Evolutionary conservation across 1,140 invertebrate genomes (phyloP).

Genomic region (Oscheius sp.): DNA sequence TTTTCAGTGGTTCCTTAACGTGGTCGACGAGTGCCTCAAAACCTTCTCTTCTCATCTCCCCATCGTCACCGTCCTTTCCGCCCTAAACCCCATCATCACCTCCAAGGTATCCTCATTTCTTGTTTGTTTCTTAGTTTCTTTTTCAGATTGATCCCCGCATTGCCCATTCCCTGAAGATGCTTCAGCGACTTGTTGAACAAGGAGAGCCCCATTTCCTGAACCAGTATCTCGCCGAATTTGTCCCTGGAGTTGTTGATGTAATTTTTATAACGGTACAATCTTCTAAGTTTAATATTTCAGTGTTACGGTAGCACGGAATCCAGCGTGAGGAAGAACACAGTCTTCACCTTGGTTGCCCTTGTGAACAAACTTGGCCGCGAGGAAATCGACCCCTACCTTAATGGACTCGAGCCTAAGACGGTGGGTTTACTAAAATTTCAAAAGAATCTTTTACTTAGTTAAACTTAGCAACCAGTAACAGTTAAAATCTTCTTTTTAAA

Average conservation of each 20-base stretch:
- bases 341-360: not conserved
- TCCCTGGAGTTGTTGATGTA: not conserved
- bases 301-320: not conserved
- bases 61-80: not conserved
- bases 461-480: no score
- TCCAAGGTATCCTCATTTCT: no score
- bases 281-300: not conserved
- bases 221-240: not conserved
- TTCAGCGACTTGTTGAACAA: not conserved
- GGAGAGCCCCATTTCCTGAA: not conserved
- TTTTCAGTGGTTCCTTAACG: not conserved
- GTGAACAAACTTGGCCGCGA: constrained; percentile 1
- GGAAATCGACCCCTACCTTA: not conserved
- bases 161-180: not conserved
- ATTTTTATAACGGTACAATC: not conserved
- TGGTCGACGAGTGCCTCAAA: not conserved
- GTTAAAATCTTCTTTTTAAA: no score
- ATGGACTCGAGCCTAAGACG: not conserved
- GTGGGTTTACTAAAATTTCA: not conserved
- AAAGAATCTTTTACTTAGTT: no score
- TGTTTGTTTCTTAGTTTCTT: no score
- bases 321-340: not conserved
- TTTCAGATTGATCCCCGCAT: not conserved
- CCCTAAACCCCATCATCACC: not conserved
- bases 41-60: not conserved